Percentiles rank a stretch among this genome's conserved stretches.
phyloP scores from a whole-genome alignment of 2,113 vertebrate species.

The Malurus elegans region DNA sequence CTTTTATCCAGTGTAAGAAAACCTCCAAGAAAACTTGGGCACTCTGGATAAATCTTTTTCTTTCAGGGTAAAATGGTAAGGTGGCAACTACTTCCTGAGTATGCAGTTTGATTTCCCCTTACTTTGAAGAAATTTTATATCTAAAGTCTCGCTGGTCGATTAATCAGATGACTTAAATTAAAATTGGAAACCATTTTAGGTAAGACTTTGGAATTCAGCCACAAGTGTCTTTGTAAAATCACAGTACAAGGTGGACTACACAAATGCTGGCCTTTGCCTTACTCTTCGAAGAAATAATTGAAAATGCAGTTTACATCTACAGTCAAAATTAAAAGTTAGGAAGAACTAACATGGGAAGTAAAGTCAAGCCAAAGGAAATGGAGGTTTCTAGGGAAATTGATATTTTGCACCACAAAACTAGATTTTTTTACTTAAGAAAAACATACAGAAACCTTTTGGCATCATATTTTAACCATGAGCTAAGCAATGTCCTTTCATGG shows the following conservation, averaged over 20 bases:
- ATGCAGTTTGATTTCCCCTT: background rate
- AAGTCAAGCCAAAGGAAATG: background rate
- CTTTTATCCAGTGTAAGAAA: background rate
- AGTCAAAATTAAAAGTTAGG: background rate
- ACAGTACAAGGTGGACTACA: background rate
- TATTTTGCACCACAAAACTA: background rate
- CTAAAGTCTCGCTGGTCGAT: background rate
- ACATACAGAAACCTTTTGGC: background rate
- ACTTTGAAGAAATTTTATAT: background rate
- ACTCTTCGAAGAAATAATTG: background rate
- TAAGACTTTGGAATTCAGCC: background rate
- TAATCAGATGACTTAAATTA: background rate
- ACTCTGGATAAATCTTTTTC: background rate
- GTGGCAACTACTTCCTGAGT: background rate
- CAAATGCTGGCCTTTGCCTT: background rate
- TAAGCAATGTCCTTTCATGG: background rate
- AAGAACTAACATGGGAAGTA: background rate
- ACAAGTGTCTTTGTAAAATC: background rate
- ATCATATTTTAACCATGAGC: background rate
- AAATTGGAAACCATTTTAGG: background rate
- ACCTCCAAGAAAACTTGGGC: background rate
- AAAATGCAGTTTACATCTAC: background rate
- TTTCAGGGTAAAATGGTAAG: background rate
- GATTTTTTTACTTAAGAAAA: background rate
- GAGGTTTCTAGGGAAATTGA: background rate